These are phyloP conservation scores for Aldabrachelys gigantea DNA, from an alignment of 2,113 vertebrate species.

Conservation along the genomic window DNA sequence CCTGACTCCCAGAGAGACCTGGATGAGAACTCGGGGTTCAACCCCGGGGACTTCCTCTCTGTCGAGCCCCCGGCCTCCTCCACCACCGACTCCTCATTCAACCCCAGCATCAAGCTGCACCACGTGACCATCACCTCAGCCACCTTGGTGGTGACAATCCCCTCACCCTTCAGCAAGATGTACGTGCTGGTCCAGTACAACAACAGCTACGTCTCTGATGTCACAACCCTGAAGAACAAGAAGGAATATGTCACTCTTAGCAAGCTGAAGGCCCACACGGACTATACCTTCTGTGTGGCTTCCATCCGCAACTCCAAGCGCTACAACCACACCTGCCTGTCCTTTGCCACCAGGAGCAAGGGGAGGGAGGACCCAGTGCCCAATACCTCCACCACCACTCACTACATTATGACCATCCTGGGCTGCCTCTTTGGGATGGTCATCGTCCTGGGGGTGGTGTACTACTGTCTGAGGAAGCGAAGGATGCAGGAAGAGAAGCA, in stretches of 20 bases:
- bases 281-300: conserved; percentile 96
- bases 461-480: conserved; percentile 92
- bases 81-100: conserved; percentile 85
- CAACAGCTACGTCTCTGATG: conserved; percentile 87
- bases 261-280: conserved; percentile 89
- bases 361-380: conserved; percentile 82
- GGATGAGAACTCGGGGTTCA: conserved; percentile 91
- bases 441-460: conserved; percentile 94
- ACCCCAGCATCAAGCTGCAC: conserved; percentile 90
- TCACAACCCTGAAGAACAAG: conserved; percentile 91
- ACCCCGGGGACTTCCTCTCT: conserved; percentile 83
- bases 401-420: conserved; percentile 99
- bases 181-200: conserved; percentile 96
- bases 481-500: conserved; percentile 95
- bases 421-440: conserved; percentile 99
- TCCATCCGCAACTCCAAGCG: conserved; percentile 92
- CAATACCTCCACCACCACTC: conserved; percentile 93
- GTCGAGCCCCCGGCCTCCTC: conserved; percentile 89
- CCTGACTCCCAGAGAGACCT: conserved; percentile 82
- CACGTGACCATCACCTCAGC: conserved; percentile 87
- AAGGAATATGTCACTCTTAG: conserved; percentile 88
- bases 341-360: conserved; percentile 88
- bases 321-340: conserved; percentile 96
- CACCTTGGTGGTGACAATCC: conserved; percentile 91
- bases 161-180: conserved; percentile 95